Conservation (phyloP, 1,140 invertebrate genomes). For the Muscidifurax raptorellus region DNA sequence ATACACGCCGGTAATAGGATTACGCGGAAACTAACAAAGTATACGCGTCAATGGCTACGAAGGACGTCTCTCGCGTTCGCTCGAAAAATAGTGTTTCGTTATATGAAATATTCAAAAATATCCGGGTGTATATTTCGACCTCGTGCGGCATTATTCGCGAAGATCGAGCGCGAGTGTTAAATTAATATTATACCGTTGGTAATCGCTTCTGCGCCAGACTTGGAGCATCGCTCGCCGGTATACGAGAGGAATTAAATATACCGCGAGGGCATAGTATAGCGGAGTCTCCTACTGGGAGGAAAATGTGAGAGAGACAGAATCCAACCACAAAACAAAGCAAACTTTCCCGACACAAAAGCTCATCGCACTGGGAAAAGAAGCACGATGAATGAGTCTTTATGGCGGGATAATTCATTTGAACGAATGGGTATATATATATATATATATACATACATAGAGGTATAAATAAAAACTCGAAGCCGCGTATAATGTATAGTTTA, state of each 20-base stretch:
- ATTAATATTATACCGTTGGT: neutral
- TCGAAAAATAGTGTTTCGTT: too few species aligned
- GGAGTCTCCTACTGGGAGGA: neutral
- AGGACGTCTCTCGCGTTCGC: too few species aligned
- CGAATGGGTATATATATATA: too few species aligned
- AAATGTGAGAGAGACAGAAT: conserved; percentile 22
- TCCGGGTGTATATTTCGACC: neutral
- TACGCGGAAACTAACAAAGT: neutral
- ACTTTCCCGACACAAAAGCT: neutral
- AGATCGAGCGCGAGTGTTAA: neutral
- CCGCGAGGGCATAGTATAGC: neutral
- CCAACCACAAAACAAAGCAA: conserved; percentile 1
- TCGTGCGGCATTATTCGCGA: neutral
- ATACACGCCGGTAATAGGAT: neutral
- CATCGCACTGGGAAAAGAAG: neutral
- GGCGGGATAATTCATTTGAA: neutral
- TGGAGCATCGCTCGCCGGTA: neutral
- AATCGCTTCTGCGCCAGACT: neutral
- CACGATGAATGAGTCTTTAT: too few species aligned
- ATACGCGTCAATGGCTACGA: too few species aligned
- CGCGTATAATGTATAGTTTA: too few species aligned
- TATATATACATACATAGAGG: too few species aligned
- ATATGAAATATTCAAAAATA: neutral
- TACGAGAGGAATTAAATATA: neutral
- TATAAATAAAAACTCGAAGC: too few species aligned